These are phyloP conservation scores for Macrophya alboannulata DNA, from an alignment of 2,888 invertebrate species.

Conservation along the genomic window DNA sequence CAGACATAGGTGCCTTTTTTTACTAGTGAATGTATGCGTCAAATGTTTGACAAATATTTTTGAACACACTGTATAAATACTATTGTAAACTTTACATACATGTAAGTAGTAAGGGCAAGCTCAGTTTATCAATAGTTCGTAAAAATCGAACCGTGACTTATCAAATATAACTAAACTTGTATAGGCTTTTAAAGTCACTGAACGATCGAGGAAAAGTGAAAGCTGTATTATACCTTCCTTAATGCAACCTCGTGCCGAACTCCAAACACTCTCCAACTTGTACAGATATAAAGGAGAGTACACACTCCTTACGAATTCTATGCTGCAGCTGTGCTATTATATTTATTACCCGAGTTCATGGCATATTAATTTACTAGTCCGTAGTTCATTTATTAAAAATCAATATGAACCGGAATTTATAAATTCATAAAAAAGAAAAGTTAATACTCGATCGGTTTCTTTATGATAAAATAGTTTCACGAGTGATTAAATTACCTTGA, in stretches of 20 bases:
- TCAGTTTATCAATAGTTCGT: not conserved
- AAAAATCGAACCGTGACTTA: slow-evolving; percentile 38
- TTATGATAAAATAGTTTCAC: not conserved
- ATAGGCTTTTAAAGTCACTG: slow-evolving; percentile 33
- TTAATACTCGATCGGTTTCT: not conserved
- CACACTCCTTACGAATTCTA: slow-evolving; percentile 12
- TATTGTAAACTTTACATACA: not conserved
- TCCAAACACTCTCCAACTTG: slow-evolving; percentile 24
- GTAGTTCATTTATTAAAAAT: not conserved
- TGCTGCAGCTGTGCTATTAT: slow-evolving; percentile 5
- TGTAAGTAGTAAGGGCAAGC: not conserved
- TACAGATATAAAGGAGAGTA: slow-evolving; percentile 2
- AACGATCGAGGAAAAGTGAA: slow-evolving; percentile 51
- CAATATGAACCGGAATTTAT: not conserved
- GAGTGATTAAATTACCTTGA: not conserved
- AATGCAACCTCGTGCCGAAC: slow-evolving; percentile 14
- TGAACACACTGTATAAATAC: not conserved
- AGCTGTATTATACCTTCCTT: slow-evolving; percentile 41
- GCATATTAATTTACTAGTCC: not conserved
- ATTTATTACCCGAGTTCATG: not conserved
- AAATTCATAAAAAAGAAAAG: not conserved
- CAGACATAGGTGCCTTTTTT: not conserved
- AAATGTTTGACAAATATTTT: not conserved
- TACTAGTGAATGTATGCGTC: not conserved
- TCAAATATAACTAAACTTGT: slow-evolving; percentile 35